Conservation (phyloP, 2,797 vertebrate species). For the Etheostoma perlongum region DNA sequence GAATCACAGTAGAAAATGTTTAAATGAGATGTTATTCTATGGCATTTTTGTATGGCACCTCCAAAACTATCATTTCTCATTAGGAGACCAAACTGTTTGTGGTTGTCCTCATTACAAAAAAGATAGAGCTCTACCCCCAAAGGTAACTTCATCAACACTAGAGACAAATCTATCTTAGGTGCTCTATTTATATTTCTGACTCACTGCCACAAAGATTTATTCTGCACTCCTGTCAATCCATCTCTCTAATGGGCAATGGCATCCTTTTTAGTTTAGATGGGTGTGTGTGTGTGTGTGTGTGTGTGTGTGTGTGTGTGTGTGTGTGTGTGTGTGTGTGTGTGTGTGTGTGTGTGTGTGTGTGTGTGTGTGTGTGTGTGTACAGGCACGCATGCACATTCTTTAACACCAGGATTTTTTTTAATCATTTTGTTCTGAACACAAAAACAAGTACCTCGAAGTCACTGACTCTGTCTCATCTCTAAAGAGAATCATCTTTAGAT, state of each 20-base stretch:
- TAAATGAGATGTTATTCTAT: constrained; percentile 56
- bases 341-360: constrained; percentile 11
- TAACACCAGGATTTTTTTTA: constrained; percentile 52
- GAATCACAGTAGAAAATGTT: constrained; percentile 51
- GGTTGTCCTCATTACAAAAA: constrained; percentile 87
- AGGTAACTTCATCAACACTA: constrained; percentile 85
- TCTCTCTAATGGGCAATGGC: constrained; percentile 87
- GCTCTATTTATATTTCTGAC: constrained; percentile 87
- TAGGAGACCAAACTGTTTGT: constrained; percentile 82
- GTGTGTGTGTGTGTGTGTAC: constrained; percentile 8
- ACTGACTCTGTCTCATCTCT: constrained; percentile 70
- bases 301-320: constrained; percentile 3
- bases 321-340: constrained; percentile 21
- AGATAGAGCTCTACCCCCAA: constrained; percentile 82
- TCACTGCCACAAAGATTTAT: constrained; percentile 87
- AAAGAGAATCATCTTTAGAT: constrained; percentile 77
- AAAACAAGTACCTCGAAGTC: constrained; percentile 74
- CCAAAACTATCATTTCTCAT: constrained; percentile 82
- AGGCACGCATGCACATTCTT: constrained; percentile 34
- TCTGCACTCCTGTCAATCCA: constrained; percentile 85
- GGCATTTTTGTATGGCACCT: constrained; percentile 71
- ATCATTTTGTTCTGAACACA: constrained; percentile 34
- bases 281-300: constrained; percentile 21
- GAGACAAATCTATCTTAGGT: constrained; percentile 85
- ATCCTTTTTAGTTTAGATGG: constrained; percentile 78